Percentiles rank a stretch among this genome's conserved stretches.
Evolutionary conservation across 2,113 vertebrate species (phyloP).

Genomic region (Martes martes): DNA sequence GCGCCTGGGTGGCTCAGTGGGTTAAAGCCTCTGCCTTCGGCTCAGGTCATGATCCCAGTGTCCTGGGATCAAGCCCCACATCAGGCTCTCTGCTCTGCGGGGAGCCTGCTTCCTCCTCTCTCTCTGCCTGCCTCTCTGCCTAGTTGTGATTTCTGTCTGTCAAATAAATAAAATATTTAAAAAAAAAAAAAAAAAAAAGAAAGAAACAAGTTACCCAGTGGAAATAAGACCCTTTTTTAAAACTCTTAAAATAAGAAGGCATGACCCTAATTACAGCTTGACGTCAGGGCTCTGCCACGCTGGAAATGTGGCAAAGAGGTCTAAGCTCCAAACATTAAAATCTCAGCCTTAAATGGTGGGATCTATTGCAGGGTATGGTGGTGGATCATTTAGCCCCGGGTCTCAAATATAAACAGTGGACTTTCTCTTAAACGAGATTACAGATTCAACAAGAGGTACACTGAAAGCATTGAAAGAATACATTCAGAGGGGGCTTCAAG

Average conservation of each 20-base stretch:
- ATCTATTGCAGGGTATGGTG: accelerated
- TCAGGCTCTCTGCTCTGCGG: no score
- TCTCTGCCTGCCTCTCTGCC: no score
- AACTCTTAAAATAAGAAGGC: not conserved
- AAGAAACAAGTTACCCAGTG: not conserved
- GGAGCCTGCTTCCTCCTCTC: no score
- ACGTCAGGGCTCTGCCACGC: not conserved
- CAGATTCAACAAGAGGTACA: not conserved
- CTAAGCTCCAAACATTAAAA: not conserved
- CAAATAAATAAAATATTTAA: no score
- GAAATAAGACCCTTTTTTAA: not conserved
- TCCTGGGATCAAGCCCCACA: no score
- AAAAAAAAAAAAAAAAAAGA: not conserved
- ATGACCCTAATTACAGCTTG: not conserved
- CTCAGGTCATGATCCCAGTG: no score
- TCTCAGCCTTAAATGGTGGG: not conserved
- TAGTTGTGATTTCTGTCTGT: no score
- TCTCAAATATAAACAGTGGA: not conserved
- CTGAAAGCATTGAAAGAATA: not conserved
- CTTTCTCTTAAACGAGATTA: not conserved
- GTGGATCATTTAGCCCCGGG: not conserved
- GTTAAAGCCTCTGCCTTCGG: no score
- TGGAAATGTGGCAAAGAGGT: not conserved
- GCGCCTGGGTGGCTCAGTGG: no score
- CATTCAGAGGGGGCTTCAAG: not conserved